Evolutionary conservation across 1,140 invertebrate genomes (phyloP), one percentile per base, ranked within the genome.

Genomic region (Drosophila prosaltans): DNA sequence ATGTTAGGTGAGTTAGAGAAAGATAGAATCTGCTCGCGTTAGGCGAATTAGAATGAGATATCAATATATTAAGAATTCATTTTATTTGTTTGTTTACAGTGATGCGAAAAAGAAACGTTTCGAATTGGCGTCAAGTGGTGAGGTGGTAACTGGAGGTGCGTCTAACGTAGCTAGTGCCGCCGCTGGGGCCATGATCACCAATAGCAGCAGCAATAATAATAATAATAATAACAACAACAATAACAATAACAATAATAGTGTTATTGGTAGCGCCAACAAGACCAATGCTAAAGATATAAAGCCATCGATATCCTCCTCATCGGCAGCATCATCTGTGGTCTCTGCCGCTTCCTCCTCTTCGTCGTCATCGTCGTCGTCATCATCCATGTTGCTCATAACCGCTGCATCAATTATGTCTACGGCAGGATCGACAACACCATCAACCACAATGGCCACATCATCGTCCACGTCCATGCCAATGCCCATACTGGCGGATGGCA

Each of bases 41-140:
- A 4, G 10, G 2, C 30, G 3, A 71, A 30, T 2, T 26, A 40
- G 32, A 54, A 9, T 3, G 32, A 55, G 30, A 40, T 21, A 36
- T 0, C 4, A 51, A 63, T 26, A 21, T 26, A 21, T 6, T 6
- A 7, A 36, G 0, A 26, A 9, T 5, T 55, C 10, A n/a, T 9
- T 9, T 55, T 28, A 48, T n/a, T 40, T 2, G 9, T 3, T 73
- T 24, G 11, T 67, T 76, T 62, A 10, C 76, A 91, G 91, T 81
- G 91, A 92, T 78, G 72, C 91, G 10, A 92, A 92, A 79, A 88
- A 91, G 77, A 92, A 90, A 40, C 91, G 91, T 39, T 84, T 83
- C 55, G 91, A 92, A 8, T 39, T 74, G 65, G 58, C 69, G 43
- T 28, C 75, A n/a, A 32, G 41, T 8, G 73, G 28, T 36, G 32